Base-by-base conservation (phyloP, 2,797 vertebrate genomes). In the Carduelis carduelis region DNA sequence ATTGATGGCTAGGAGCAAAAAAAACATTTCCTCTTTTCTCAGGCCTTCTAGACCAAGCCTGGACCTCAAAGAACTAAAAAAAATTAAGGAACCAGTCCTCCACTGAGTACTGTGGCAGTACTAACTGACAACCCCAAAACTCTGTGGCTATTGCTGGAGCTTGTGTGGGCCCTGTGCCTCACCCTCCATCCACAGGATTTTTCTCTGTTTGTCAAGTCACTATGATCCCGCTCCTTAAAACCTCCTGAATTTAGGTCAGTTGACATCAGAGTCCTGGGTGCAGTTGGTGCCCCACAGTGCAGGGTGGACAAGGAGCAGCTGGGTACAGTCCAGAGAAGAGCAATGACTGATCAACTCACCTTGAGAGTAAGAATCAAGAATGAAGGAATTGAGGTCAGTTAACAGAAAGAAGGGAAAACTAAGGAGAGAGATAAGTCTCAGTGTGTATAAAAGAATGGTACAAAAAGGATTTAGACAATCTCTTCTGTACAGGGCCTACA, bases 381-480 rank as follows among this genome's bases (percentile, higher is more conserved):
- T 57, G 70, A 83, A 63, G 69, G 83, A 74, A 90, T 55, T 83
- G 79, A 91, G 76, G 86, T 86, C 86, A 74, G 56, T 23, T 84
- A 55, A 43, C 2, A 9, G 52, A 76, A 85, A 87, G 55, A 60
- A 72, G 9, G 50, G 60, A 85, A 69, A 80, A 74, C 24, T 30
- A 49, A 85, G 53, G 23, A 87, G 71, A 43, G 23, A 72, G 46
- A 0, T 46, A 93, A 46, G 17, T 83, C 50, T 85, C 32, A 28
- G 59, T 27, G 21, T 55, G 9, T 83, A 59, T 44, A 87, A 70
- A 85, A 80, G 52, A 88, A 55, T 12, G 24, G 60, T 50, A 35
- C 24, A 47, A 85, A 94, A 71, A 91, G n/a, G 86, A 94, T 90
- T 95, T 83, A 61, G 80, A 63, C n/a, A 90, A 77, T 90, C 64